A percentile compares a stretch with the other conserved stretches of the same genome.
Conservation (phyloP, 2,113 vertebrate genomes). For the Psittacus erithacus region DNA sequence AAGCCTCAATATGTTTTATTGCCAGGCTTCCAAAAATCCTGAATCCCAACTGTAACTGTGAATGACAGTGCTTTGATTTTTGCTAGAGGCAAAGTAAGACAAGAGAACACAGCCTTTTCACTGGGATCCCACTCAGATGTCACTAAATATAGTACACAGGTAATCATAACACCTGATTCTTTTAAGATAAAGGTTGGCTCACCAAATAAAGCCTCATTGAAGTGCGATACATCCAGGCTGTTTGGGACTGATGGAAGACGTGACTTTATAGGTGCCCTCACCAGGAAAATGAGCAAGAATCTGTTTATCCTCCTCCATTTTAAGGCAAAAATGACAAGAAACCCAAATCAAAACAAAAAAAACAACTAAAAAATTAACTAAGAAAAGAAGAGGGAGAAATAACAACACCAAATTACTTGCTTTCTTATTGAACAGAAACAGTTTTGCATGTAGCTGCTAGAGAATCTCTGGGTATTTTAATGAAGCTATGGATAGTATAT, state of each 20-base stretch:
- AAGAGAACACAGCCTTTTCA: neutral
- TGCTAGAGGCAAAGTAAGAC: neutral
- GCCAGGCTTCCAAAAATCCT: neutral
- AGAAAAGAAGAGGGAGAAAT: fast-evolving
- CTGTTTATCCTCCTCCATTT: neutral
- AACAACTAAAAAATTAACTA: neutral
- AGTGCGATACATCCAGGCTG: neutral
- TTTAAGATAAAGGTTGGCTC: neutral
- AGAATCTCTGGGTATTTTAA: neutral
- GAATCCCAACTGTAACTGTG: neutral
- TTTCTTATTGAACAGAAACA: neutral
- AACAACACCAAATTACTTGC: fast-evolving
- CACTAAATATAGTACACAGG: neutral
- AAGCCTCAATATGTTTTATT: neutral
- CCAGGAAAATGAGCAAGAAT: neutral
- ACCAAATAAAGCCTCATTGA: neutral
- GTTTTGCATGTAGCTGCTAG: neutral
- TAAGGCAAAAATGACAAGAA: neutral
- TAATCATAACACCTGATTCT: neutral
- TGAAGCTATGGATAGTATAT: neutral
- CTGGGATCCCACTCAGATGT: neutral
- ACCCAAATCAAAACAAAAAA: neutral
- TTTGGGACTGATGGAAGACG: neutral
- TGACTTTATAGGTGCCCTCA: neutral
- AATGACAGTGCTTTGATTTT: neutral